Percentiles rank a stretch among this genome's conserved stretches.
Evolutionary conservation across 2,797 vertebrate species (phyloP).

Genomic region (Amphiprion clarkii): DNA sequence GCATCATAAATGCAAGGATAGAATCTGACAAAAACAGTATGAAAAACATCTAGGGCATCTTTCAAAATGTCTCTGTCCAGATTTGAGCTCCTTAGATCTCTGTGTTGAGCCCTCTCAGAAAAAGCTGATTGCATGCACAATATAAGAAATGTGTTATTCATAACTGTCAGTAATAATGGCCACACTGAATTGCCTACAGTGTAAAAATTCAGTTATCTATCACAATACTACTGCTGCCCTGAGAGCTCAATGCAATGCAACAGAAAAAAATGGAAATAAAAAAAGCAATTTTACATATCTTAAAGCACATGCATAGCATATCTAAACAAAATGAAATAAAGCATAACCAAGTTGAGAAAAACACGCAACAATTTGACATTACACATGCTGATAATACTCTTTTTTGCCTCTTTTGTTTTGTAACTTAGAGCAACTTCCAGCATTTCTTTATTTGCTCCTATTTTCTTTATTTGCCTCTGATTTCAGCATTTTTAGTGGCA

Average conservation of each 20-base stretch:
- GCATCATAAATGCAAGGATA: slow-evolving; percentile 53
- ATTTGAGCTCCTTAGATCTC: slow-evolving; percentile 46
- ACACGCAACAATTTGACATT: too few relatives aligned
- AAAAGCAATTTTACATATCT: not conserved
- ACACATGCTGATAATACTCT: too few relatives aligned
- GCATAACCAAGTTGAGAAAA: not conserved
- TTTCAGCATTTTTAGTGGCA: too few relatives aligned
- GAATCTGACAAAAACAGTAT: slow-evolving; percentile 60
- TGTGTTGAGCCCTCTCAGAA: slow-evolving; percentile 33
- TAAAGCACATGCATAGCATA: not conserved
- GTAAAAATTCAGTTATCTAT: slow-evolving; percentile 4
- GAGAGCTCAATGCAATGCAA: not conserved
- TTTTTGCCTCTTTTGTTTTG: not conserved
- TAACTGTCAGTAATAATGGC: slow-evolving; percentile 40
- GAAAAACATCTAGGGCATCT: slow-evolving; percentile 60
- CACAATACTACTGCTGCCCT: not conserved
- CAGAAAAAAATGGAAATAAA: not conserved
- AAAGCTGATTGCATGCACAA: slow-evolving; percentile 18
- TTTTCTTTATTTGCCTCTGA: not conserved
- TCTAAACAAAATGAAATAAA: not conserved
- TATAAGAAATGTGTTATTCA: slow-evolving; percentile 26
- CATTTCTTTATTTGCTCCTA: not conserved
- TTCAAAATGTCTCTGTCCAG: slow-evolving; percentile 49
- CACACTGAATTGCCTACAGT: not conserved
- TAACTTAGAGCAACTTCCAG: not conserved